Evolutionary conservation across 2,888 invertebrate genomes (phyloP).

Genomic region (Eupsilia transversa): DNA sequence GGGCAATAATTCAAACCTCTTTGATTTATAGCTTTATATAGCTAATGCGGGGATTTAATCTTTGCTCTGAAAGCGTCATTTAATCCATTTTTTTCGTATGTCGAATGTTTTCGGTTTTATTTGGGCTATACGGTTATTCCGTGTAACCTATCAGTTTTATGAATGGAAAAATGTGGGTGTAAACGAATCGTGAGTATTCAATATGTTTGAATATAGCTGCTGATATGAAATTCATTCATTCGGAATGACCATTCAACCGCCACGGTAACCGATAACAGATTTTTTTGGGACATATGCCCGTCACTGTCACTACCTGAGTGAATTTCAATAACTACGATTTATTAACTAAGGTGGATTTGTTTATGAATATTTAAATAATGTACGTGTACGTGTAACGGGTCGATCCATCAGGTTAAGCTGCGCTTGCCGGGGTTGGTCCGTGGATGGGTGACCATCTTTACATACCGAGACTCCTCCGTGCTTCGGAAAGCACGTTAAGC

Average conservation of each 20-base stretch:
- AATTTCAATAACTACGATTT: too few species aligned
- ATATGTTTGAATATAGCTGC: background rate
- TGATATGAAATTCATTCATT: constrained; percentile 32
- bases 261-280: background rate
- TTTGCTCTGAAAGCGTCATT: background rate
- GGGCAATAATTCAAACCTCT: constrained; percentile 50
- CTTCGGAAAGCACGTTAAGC: too few species aligned
- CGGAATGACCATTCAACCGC: background rate
- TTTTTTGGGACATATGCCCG: background rate
- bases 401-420: too few species aligned
- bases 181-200: background rate
- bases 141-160: background rate
- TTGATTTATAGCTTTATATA: constrained; percentile 55
- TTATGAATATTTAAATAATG: too few species aligned
- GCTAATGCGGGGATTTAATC: constrained; percentile 47
- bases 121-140: background rate
- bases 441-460: too few species aligned
- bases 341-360: too few species aligned
- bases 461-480: too few species aligned
- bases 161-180: constrained; percentile 2
- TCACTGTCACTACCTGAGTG: too few species aligned
- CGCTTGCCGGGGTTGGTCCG: too few species aligned
- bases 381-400: too few species aligned
- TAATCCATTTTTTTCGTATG: background rate
- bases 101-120: background rate